These are phyloP conservation scores for Brachypodius melanocephalos DNA, from an alignment of 2,113 vertebrate species.

Conservation along the genomic window DNA sequence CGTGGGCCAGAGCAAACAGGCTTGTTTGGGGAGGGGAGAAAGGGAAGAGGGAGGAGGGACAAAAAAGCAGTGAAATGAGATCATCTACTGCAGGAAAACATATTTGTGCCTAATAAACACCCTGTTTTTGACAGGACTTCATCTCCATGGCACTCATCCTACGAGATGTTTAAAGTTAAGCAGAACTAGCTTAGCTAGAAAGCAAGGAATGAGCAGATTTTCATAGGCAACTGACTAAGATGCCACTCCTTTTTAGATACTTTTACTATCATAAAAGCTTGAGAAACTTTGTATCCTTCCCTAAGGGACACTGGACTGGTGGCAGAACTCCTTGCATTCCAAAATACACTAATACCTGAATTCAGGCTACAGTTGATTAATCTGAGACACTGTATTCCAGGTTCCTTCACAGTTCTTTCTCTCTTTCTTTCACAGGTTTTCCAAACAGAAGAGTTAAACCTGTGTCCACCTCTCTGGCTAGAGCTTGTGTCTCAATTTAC, in stretches of 20 bases:
- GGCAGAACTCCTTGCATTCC: neutral
- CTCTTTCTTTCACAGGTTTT: too few relatives aligned
- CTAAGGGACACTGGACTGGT: rapidly evolving
- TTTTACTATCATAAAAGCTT: neutral
- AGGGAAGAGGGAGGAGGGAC: neutral
- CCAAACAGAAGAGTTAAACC: neutral
- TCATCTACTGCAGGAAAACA: neutral
- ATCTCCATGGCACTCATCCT: neutral
- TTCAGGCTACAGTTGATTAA: neutral
- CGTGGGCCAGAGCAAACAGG: neutral
- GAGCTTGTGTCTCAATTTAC: neutral
- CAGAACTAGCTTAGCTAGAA: neutral
- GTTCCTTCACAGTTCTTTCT: neutral
- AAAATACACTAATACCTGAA: neutral
- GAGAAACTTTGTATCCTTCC: neutral
- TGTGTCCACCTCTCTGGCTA: neutral
- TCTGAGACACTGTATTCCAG: neutral
- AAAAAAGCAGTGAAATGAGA: neutral
- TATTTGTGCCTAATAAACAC: neutral
- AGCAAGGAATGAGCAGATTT: neutral
- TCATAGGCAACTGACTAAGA: neutral
- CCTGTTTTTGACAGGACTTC: neutral
- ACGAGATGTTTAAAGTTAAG: neutral
- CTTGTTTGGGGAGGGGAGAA: neutral
- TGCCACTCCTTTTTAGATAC: neutral